These are phyloP conservation scores for Darevskia nairensis DNA, from an alignment of 2,797 vertebrate genomes.

Conservation along the genomic window DNA sequence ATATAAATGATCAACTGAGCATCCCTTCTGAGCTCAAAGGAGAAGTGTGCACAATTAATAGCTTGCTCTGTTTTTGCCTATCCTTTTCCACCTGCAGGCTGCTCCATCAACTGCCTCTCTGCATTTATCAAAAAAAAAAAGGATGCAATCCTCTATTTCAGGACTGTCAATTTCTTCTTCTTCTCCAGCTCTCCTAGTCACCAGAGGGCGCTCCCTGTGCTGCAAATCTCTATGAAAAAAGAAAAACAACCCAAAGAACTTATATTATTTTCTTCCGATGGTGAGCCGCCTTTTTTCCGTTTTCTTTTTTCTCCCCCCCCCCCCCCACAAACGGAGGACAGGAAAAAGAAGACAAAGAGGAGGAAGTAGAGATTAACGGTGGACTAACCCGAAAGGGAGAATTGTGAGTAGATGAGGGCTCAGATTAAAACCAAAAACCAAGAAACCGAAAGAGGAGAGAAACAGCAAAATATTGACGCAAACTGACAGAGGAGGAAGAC, in stretches of 20 bases:
- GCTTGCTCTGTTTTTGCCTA: too few species aligned
- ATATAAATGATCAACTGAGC: background rate
- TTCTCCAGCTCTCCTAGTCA: slow-evolving; percentile 22
- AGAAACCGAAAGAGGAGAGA: background rate
- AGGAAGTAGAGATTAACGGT: background rate
- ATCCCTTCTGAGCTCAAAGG: too few species aligned
- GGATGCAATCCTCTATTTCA: background rate
- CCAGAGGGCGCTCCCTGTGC: slow-evolving; percentile 34
- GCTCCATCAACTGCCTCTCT: background rate
- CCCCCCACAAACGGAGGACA: background rate
- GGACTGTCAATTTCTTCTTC: background rate
- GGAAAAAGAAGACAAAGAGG: slow-evolving; percentile 7
- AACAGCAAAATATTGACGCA: background rate
- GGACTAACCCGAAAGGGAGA: background rate
- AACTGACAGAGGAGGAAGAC: background rate
- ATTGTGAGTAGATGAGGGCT: background rate
- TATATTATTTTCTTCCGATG: slow-evolving; percentile 46
- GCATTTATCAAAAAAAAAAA: background rate
- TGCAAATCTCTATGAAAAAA: background rate
- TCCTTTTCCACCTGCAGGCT: background rate
- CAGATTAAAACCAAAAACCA: background rate
- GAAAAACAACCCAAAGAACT: slow-evolving; percentile 5
- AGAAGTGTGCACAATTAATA: background rate
- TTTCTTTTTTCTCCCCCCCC: background rate
- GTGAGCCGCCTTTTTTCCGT: slow-evolving; percentile 25